Evolutionary conservation across 2,113 vertebrate genomes (phyloP).

Genomic region (Balaeniceps rex): DNA sequence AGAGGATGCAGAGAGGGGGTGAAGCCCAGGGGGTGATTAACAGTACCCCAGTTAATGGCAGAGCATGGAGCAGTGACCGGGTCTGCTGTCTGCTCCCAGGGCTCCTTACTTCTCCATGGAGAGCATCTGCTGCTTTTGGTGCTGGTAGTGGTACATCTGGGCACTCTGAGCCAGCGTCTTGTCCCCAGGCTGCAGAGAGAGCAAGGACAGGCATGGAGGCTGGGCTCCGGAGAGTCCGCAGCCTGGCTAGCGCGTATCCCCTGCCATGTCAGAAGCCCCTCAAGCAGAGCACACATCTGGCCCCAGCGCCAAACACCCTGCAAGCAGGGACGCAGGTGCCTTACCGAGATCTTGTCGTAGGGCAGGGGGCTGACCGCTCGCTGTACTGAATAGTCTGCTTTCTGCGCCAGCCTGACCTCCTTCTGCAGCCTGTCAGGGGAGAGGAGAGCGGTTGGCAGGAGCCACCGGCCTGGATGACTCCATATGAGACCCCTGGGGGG

Average conservation of each 20-base stretch:
- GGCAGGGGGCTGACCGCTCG: constrained; percentile 65
- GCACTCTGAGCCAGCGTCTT: constrained; percentile 89
- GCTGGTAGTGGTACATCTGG: constrained; percentile 96
- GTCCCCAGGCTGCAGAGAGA: constrained; percentile 80
- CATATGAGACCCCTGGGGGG: fast-evolving
- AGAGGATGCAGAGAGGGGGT: neutral
- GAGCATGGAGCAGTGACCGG: fast-evolving
- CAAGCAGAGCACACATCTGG: neutral
- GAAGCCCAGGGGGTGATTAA: neutral
- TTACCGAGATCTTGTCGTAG: constrained; percentile 80
- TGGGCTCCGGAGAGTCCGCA: neutral
- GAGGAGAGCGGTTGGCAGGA: neutral
- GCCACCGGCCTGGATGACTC: fast-evolving
- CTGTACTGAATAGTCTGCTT: constrained; percentile 79
- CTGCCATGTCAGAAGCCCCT: fast-evolving
- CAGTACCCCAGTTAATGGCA: neutral
- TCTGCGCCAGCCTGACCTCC: constrained; percentile 79
- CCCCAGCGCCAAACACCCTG: fast-evolving
- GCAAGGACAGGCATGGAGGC: neutral
- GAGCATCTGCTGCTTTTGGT: constrained; percentile 95
- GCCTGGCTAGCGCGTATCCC: neutral
- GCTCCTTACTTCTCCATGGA: constrained; percentile 86
- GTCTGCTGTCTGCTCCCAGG: neutral
- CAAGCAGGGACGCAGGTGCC: neutral
- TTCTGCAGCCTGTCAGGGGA: constrained; percentile 78